These are phyloP conservation scores for Neoarius graeffei DNA, from an alignment of 2,113 vertebrate species.

Conservation along the genomic window DNA sequence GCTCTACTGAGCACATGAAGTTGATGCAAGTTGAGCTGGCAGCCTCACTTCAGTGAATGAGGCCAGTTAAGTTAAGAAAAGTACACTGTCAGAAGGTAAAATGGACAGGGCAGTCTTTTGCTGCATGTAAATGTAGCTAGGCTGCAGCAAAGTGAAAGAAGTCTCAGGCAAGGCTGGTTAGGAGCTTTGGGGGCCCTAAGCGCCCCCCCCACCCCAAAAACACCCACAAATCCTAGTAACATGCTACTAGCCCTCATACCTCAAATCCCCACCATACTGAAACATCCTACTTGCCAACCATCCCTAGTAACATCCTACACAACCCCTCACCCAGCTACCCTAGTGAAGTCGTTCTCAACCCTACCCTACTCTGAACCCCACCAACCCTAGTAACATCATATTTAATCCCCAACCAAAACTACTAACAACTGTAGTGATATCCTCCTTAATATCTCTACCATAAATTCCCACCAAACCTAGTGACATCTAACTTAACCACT, in stretches of 20 bases:
- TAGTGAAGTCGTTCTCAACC: too few relatives aligned
- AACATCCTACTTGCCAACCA: neutral
- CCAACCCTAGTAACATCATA: neutral
- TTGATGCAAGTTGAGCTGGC: conserved; percentile 47
- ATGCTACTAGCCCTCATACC: too few relatives aligned
- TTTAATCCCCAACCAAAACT: neutral
- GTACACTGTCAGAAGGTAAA: conserved; percentile 20
- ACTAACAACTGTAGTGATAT: neutral
- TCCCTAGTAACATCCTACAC: neutral
- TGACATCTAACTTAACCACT: neutral
- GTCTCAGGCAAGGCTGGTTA: too few relatives aligned
- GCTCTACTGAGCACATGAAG: conserved; percentile 24
- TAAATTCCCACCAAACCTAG: neutral
- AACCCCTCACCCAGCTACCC: neutral
- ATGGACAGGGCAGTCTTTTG: conserved; percentile 17
- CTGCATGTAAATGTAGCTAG: conserved; percentile 3
- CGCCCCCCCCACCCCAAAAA: neutral
- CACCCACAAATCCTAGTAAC: neutral
- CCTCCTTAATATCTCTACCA: neutral
- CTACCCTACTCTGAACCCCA: neutral
- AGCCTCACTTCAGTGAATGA: conserved; percentile 23
- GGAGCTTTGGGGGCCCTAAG: neutral
- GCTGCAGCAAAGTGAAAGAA: conserved; percentile 1
- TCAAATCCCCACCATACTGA: neutral
- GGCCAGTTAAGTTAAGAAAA: conserved; percentile 19